A percentile compares a stretch with the other conserved stretches of the same genome.
Conservation (phyloP, 2,888 invertebrate genomes). For the Nyleta sp. region DNA sequence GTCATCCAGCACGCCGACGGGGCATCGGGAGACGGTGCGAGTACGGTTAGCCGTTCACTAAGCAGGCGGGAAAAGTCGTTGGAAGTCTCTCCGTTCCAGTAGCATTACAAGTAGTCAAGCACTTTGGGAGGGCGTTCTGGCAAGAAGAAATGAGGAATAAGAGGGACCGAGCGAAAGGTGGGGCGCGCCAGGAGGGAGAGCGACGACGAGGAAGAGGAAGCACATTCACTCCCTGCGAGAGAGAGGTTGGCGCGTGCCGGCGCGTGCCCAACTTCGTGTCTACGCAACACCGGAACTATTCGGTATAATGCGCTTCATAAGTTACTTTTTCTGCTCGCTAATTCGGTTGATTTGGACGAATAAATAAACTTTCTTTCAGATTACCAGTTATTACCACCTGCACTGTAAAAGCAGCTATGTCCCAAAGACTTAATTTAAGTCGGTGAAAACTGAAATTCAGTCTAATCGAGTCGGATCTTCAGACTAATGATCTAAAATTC, state of each 20-base stretch:
- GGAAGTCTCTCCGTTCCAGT: conserved; percentile 61
- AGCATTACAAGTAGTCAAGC: conserved; percentile 65
- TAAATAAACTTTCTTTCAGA: neutral
- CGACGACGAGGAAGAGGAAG: conserved; percentile 57
- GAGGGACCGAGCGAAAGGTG: conserved; percentile 55
- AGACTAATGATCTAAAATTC: no score
- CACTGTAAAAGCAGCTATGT: no score
- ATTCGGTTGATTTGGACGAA: conserved; percentile 30
- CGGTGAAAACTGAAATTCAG: no score
- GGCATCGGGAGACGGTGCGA: conserved; percentile 29
- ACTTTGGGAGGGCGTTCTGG: conserved; percentile 66
- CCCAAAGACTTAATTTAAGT: no score
- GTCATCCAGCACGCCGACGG: conserved; percentile 14
- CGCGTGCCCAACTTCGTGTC: conserved; percentile 64
- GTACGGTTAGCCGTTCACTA: conserved; percentile 54
- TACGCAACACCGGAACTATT: conserved; percentile 59
- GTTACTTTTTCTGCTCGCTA: conserved; percentile 34
- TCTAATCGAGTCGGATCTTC: no score
- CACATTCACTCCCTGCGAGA: conserved; percentile 54
- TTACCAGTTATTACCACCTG: no score
- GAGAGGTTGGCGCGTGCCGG: conserved; percentile 66
- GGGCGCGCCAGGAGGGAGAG: conserved; percentile 47
- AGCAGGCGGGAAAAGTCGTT: conserved; percentile 66
- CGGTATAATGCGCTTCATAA: conserved; percentile 43
- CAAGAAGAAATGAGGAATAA: conserved; percentile 58